These are phyloP conservation scores for Regulus satrapa DNA, from an alignment of 2,113 vertebrate genomes.

Conservation along the genomic window DNA sequence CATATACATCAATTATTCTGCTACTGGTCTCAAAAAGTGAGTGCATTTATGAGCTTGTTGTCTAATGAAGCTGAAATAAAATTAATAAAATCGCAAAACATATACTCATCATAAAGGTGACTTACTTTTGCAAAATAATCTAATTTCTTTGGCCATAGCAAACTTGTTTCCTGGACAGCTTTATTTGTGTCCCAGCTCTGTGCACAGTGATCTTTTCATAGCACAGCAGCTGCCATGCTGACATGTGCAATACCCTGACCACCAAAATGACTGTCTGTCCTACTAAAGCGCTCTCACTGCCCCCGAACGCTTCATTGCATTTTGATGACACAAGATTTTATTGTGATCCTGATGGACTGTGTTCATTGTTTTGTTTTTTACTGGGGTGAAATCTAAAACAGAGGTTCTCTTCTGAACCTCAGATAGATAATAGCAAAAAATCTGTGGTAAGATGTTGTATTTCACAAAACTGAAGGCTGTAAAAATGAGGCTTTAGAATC, in stretches of 20 bases:
- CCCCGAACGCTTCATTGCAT: neutral
- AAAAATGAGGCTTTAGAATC: neutral
- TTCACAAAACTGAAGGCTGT: neutral
- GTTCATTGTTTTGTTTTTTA: neutral
- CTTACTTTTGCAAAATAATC: neutral
- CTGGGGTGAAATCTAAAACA: neutral
- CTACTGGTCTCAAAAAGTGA: neutral
- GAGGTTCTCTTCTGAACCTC: neutral
- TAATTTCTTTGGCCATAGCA: neutral
- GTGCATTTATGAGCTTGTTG: neutral
- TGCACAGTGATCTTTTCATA: slow-evolving; percentile 49
- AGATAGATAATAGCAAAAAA: neutral
- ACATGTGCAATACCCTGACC: slow-evolving; percentile 13
- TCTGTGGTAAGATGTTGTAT: neutral
- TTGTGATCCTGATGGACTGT: neutral
- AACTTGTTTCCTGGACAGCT: neutral
- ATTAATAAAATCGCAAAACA: neutral
- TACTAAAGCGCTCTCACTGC: neutral
- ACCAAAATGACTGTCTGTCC: slow-evolving; percentile 59
- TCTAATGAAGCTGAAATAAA: neutral
- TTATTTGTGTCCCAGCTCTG: slow-evolving; percentile 20
- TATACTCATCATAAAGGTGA: neutral
- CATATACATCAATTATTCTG: neutral
- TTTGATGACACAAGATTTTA: slow-evolving; percentile 25
- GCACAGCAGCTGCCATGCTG: slow-evolving; percentile 61